Percentiles rank a stretch among this genome's conserved stretches.
These are phyloP conservation scores for Bombus pascuorum DNA, from an alignment of 1,140 invertebrate genomes.

Conservation along the genomic window DNA sequence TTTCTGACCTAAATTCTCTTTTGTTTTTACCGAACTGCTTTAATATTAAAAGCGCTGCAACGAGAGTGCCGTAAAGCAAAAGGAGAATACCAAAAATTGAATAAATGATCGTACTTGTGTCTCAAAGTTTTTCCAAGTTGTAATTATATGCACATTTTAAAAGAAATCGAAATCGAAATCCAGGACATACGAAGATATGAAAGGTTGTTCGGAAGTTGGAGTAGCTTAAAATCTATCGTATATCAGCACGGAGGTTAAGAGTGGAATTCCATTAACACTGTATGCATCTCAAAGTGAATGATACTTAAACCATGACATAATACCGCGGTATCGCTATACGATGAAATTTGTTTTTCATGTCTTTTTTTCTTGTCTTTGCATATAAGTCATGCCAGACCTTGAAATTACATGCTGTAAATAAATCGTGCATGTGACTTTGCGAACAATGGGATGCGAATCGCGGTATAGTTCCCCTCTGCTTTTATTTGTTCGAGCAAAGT, in stretches of 20 bases:
- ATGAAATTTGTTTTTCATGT: slow-evolving; percentile 12
- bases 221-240: slow-evolving; percentile 26
- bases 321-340: not conserved
- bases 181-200: not conserved
- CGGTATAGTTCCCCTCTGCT: not conserved
- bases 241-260: not conserved
- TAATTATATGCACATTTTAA: slow-evolving; percentile 39
- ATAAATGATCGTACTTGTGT: not conserved
- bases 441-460: slow-evolving; percentile 2
- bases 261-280: slow-evolving; percentile 26
- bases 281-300: not conserved
- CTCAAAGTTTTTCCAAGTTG: not conserved
- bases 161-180: slow-evolving; percentile 4
- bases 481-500: not conserved
- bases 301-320: slow-evolving; percentile 21
- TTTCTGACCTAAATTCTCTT: slow-evolving; percentile 18
- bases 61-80: not conserved
- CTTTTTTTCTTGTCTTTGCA: not conserved
- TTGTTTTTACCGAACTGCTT: slow-evolving; percentile 6
- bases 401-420: not conserved
- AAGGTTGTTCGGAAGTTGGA: not conserved
- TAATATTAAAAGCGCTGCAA: slow-evolving; percentile 20
- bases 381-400: too few species aligned
- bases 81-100: slow-evolving; percentile 2
- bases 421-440: not conserved